Evolutionary conservation across 1,140 invertebrate species (phyloP), one percentile per base, ranked within the genome.

Genomic region (Aphelinus atriplicis): DNA sequence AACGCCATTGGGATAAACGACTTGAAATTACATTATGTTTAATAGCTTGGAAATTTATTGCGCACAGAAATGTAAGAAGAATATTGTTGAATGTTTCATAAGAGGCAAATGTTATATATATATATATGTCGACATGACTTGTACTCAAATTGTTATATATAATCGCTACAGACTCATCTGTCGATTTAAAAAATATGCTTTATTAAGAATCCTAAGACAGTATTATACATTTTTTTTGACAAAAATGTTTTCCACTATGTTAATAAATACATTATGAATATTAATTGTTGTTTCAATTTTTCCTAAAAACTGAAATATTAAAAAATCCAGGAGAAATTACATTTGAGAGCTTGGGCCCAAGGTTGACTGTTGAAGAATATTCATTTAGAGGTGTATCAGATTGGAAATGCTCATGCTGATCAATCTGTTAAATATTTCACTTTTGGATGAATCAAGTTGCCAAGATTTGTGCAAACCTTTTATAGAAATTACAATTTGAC

Each of bases 131-230:
- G 51, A 53, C 51, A 53, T 53, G 4, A 53, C 51, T 53, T 53
- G 51, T 53, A 9, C 26, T 53, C 51, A 53, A 53, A 53, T 4
- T 53, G 9, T 6, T 6, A 53, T 53, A 53, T 9, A 53, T 53
- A 53, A 4, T 53, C 75, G 65, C 77, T 64, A 82, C n/a, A 61
- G 62, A 81, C 75, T 79, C 74, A 80, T 77, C 80, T 77, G 65
- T 78, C 61, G 77, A 78, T 78, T 81, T 78, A 73, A 82, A 80
- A 80, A 81, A 83, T 81, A 83, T 80, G 80, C 80, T 83, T 83
- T 83, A 73, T 83, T 83, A 83, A 79, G 78, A 82, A 81, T 77
- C 77, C 77, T 78, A 80, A 78, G 45, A 45, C 53, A 42, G 63
- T 64, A 60, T 68, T 76, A 50, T 7, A n/a, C 77, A 69, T 46